Evolutionary conservation across 2,888 invertebrate species (phyloP), one percentile per base, ranked within the genome.

Genomic region (Melanostoma scalare): DNA sequence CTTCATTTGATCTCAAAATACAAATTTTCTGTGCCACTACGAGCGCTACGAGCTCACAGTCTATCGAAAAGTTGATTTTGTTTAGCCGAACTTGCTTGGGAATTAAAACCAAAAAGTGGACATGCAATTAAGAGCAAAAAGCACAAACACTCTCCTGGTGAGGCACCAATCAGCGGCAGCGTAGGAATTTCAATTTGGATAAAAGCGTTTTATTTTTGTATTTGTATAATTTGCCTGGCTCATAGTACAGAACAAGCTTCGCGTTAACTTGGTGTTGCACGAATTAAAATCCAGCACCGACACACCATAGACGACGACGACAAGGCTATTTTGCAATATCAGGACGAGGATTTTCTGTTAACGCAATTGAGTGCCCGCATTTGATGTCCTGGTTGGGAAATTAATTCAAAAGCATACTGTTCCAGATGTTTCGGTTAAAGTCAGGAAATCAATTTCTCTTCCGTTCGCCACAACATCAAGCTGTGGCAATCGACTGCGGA

Each of bases 371-470:
- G 50, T 36, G 56, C 61, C 72, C 82, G 73, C 68, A 82, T 82
- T 77, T 72, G 81, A 67, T 69, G 78, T 77, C 50, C 53, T 63
- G 61, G 68, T 42, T 61, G 82, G 63, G 56, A 77, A 73, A 77
- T 82, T 82, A 77, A 82, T 82, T 82, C 82, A 68, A 73, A 56
- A 65, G 68, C 72, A 76, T 40, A 44, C 48, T 72, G 77, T 77
- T 81, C 77, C 81, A 82, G 82, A 82, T 82, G 82, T 77, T 82
- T 68, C 68, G 77, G 68, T 77, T 68, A 58, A 82, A 77, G 82
- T 82, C 82, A 82, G 72, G 73, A 77, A 82, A 82, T 82, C 82
- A 82, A 82, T 82, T 82, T 82, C 82, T 82, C 77, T 82, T 77
- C 73, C 73, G 48, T 52, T 71, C 10, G 44, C 72, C 82, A 69